A percentile compares a stretch with the other conserved stretches of the same genome.
Evolutionary conservation across 2,797 vertebrate genomes (phyloP).

Genomic region (Octomys mimax): DNA sequence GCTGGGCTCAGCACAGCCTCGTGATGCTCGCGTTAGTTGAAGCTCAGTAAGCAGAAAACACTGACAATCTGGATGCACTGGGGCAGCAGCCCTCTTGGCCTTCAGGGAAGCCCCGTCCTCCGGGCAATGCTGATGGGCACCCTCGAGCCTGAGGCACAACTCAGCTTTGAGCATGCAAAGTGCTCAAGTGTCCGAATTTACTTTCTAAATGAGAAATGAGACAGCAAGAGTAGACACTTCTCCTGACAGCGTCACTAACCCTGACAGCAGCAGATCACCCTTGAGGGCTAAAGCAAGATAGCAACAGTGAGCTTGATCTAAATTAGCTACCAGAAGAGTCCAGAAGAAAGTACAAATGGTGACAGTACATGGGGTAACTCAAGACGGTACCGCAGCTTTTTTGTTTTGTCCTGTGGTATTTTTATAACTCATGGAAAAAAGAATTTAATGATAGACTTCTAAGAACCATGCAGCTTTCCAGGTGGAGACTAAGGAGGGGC

Average conservation of each 20-base stretch:
- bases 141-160: too few species aligned
- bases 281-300: neutral
- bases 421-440: neutral
- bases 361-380: neutral
- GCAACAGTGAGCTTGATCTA: neutral
- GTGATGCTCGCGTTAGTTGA: accelerated
- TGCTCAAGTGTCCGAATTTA: neutral
- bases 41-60: accelerated
- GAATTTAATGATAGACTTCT: neutral
- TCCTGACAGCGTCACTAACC: neutral
- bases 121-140: accelerated
- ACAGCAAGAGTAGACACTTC: neutral
- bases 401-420: neutral
- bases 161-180: neutral
- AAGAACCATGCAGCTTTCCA: neutral
- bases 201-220: neutral
- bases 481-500: neutral
- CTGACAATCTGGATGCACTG: accelerated
- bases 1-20: too few species aligned
- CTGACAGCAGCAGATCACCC: too few species aligned
- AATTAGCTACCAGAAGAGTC: neutral
- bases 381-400: neutral
- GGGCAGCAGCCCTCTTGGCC: accelerated
- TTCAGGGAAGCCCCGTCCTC: neutral
- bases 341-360: neutral